Evolutionary conservation across 2,888 invertebrate species (phyloP).

Genomic region (Congeria kusceri): DNA sequence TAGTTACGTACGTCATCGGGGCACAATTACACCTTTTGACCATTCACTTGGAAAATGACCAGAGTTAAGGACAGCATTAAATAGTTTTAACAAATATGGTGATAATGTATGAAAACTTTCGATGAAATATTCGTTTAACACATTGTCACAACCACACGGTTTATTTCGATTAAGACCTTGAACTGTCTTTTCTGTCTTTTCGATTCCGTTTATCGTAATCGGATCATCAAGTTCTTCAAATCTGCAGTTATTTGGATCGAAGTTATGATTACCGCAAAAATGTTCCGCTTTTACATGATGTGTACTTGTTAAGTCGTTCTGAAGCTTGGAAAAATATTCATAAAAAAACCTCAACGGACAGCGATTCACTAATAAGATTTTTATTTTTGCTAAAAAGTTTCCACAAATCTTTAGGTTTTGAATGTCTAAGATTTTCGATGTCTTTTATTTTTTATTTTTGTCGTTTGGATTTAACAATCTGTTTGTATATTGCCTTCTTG

Average conservation of each 20-base stretch:
- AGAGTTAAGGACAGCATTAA: not conserved
- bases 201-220: not conserved
- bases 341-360: too few relatives aligned
- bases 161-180: not conserved
- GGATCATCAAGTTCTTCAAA: slow-evolving; percentile 1
- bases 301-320: not conserved
- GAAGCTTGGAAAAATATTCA: not conserved
- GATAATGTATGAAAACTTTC: not conserved
- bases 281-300: not conserved
- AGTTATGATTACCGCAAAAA: too few relatives aligned
- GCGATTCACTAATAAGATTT: too few relatives aligned
- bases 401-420: not conserved
- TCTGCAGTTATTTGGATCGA: not conserved
- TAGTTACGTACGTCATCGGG: too few relatives aligned
- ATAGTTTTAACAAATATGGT: not conserved
- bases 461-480: too few relatives aligned
- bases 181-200: not conserved
- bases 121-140: not conserved
- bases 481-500: too few relatives aligned
- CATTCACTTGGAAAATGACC: not conserved
- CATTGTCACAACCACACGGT: not conserved
- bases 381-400: not conserved
- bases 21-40: slow-evolving; percentile 1
- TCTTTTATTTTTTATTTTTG: too few relatives aligned
- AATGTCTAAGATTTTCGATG: not conserved